Evolutionary conservation across 2,797 vertebrate species (phyloP).

Genomic region (Orestias chungarensis): DNA sequence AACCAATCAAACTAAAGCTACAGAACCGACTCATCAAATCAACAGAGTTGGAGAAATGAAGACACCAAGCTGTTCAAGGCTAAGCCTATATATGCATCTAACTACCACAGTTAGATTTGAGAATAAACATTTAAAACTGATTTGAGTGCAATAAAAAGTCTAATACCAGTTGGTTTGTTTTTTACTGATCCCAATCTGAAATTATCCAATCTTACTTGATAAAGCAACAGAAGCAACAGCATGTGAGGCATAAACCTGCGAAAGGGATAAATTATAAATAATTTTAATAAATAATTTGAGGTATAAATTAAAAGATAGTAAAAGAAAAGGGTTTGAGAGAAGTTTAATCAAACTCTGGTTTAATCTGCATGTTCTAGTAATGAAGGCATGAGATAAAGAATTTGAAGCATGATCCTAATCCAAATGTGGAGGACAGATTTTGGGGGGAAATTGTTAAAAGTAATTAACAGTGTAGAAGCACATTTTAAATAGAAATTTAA

Average conservation of each 20-base stretch:
- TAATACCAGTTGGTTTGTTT: neutral
- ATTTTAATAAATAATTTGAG: neutral
- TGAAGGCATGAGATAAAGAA: no score
- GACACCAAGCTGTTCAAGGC: neutral
- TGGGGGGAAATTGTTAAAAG: neutral
- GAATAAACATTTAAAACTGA: neutral
- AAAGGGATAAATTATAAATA: neutral
- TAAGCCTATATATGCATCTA: neutral
- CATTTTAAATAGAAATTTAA: no score
- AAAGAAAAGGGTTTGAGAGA: neutral
- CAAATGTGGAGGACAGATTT: neutral
- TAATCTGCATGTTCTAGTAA: no score
- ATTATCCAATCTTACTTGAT: neutral
- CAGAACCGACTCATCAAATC: slow-evolving; percentile 42
- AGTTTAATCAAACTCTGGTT: no score
- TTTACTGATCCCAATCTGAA: neutral
- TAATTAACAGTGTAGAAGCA: neutral
- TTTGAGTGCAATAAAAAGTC: neutral
- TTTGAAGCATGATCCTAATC: no score
- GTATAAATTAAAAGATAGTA: neutral
- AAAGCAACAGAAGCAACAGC: neutral
- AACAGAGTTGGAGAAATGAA: neutral
- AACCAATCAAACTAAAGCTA: slow-evolving; percentile 79
- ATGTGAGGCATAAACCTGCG: neutral
- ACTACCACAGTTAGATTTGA: neutral